A percentile compares a stretch with the other conserved stretches of the same genome.
Conservation (phyloP, 2,888 invertebrate genomes). For the Panopea generosa region DNA sequence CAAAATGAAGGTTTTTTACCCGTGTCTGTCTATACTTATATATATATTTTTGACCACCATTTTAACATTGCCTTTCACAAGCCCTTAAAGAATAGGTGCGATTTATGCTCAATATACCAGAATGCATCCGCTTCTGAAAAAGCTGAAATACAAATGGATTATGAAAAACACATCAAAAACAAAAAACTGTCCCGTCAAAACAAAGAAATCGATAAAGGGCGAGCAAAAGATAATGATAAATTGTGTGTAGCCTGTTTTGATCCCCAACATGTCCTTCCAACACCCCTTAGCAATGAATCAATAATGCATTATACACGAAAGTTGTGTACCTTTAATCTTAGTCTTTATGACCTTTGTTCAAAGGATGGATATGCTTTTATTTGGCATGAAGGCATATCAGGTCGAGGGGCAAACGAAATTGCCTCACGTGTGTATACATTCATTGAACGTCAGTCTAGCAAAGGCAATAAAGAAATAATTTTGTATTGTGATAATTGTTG, state of each 20-base stretch:
- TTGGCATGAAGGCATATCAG: conserved; percentile 31
- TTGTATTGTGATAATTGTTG: not conserved
- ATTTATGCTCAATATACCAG: conserved; percentile 27
- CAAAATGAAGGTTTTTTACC: not conserved
- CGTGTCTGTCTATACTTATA: conserved; percentile 12
- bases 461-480: conserved; percentile 17
- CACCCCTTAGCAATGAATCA: conserved; percentile 15
- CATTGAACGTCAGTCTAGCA: conserved; percentile 20
- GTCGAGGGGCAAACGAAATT: conserved; percentile 30
- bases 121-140: conserved; percentile 22
- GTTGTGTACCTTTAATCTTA: conserved; percentile 26
- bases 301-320: conserved; percentile 22
- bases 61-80: conserved; percentile 28
- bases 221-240: not conserved
- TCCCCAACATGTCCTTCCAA: conserved; percentile 11
- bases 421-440: conserved; percentile 25
- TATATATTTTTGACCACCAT: conserved; percentile 26
- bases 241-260: conserved; percentile 23
- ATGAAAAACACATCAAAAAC: conserved; percentile 28
- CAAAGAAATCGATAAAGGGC: conserved; percentile 33
- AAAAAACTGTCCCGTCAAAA: conserved; percentile 21
- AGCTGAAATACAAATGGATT: not conserved
- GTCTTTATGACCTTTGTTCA: conserved; percentile 20
- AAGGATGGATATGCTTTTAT: conserved; percentile 24
- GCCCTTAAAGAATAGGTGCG: conserved; percentile 35